These are phyloP conservation scores for Trachemys scripta DNA, from an alignment of 2,113 vertebrate genomes.

Conservation along the genomic window DNA sequence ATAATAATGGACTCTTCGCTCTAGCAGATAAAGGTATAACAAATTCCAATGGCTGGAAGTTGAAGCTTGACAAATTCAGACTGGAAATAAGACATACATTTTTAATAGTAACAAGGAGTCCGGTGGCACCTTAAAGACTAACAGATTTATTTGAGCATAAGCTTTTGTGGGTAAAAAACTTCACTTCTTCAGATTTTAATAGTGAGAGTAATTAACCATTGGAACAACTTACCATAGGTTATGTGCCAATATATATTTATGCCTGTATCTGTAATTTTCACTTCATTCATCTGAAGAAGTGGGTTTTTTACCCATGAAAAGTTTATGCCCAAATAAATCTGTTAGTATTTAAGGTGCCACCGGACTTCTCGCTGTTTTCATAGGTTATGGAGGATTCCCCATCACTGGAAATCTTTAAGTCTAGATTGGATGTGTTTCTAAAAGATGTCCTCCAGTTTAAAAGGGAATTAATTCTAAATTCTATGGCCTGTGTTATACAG, in stretches of 20 bases:
- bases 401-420: neutral
- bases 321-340: too few relatives aligned
- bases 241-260: too few relatives aligned
- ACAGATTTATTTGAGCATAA: too few relatives aligned
- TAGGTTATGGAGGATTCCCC: neutral
- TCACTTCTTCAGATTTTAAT: neutral
- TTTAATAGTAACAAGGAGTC: neutral
- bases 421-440: neutral
- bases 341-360: too few relatives aligned
- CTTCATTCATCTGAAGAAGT: too few relatives aligned
- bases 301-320: too few relatives aligned
- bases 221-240: neutral
- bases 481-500: neutral
- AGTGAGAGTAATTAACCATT: neutral
- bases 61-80: neutral
- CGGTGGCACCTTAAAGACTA: too few relatives aligned
- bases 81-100: neutral
- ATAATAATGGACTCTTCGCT: neutral
- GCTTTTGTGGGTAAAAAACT: too few relatives aligned
- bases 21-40: neutral
- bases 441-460: neutral
- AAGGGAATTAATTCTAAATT: too few relatives aligned
- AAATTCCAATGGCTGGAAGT: neutral
- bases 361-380: too few relatives aligned
- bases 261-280: too few relatives aligned